Conservation (phyloP, 1,140 invertebrate species). For the Solenopsis invicta region DNA sequence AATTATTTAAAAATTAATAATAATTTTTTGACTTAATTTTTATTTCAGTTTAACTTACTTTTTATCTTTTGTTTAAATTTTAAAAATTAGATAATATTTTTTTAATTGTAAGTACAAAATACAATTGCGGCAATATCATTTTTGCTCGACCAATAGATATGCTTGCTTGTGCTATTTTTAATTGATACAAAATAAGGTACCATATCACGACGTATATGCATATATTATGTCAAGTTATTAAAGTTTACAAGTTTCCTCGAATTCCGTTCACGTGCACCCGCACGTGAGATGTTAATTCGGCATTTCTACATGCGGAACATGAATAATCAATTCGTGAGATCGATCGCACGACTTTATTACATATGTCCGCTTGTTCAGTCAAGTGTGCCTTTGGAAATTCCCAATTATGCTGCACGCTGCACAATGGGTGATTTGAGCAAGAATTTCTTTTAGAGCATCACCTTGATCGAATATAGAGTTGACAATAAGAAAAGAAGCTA, state of each 20-base stretch:
- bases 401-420: background rate
- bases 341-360: conserved; percentile 25
- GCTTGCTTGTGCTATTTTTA: background rate
- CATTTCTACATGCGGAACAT: conserved; percentile 74
- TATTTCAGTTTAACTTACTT: too few relatives aligned
- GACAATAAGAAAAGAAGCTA: background rate
- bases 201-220: background rate
- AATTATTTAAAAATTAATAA: too few relatives aligned
- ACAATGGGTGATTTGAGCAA: background rate
- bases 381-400: conserved; percentile 10
- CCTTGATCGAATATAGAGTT: background rate
- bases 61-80: background rate
- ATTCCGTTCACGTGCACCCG: conserved; percentile 67
- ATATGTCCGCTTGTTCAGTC: conserved; percentile 1
- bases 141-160: background rate
- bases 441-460: background rate
- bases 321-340: conserved; percentile 45
- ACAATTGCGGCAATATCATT: background rate
- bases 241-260: background rate
- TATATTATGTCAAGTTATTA: conserved; percentile 14
- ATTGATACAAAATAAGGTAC: background rate
- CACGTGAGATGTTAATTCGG: conserved; percentile 78
- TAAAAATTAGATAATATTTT: too few relatives aligned
- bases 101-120: background rate
- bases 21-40: too few relatives aligned